Evolutionary conservation across 2,888 invertebrate genomes (phyloP).

Genomic region (Dynastes hyllus): DNA sequence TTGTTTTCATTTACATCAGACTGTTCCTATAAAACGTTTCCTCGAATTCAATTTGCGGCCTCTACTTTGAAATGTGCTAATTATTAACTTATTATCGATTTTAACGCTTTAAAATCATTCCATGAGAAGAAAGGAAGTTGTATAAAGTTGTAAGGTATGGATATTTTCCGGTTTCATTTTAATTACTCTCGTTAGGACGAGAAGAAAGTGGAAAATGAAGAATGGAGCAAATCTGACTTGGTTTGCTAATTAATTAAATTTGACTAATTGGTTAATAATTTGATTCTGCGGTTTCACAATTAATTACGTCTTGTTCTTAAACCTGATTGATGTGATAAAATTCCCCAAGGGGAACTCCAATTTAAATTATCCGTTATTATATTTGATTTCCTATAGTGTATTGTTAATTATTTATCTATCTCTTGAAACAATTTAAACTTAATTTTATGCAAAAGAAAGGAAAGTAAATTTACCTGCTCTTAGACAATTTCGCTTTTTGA

Average conservation of each 20-base stretch:
- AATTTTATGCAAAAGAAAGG: too few relatives aligned
- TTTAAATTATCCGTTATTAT: too few relatives aligned
- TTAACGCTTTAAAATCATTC: neutral
- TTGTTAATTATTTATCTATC: too few relatives aligned
- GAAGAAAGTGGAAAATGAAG: neutral
- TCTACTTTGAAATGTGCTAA: too few relatives aligned
- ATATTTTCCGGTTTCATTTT: neutral
- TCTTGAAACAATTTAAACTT: too few relatives aligned
- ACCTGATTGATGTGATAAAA: too few relatives aligned
- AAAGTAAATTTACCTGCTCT: too few relatives aligned
- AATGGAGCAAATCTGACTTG: neutral
- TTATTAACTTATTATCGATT: neutral
- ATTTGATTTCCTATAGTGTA: too few relatives aligned
- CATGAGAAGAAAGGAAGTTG: neutral
- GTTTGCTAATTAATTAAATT: neutral
- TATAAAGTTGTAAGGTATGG: neutral
- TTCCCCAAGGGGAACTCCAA: too few relatives aligned
- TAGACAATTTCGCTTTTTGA: too few relatives aligned
- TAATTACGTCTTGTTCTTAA: too few relatives aligned
- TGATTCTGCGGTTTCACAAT: too few relatives aligned
- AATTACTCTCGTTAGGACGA: neutral
- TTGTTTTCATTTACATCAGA: neutral
- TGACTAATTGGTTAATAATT: neutral
- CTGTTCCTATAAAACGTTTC: neutral
- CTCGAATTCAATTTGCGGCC: neutral